Evolutionary conservation across 2,888 invertebrate species (phyloP).

Genomic region (Erpobdella octoculata): DNA sequence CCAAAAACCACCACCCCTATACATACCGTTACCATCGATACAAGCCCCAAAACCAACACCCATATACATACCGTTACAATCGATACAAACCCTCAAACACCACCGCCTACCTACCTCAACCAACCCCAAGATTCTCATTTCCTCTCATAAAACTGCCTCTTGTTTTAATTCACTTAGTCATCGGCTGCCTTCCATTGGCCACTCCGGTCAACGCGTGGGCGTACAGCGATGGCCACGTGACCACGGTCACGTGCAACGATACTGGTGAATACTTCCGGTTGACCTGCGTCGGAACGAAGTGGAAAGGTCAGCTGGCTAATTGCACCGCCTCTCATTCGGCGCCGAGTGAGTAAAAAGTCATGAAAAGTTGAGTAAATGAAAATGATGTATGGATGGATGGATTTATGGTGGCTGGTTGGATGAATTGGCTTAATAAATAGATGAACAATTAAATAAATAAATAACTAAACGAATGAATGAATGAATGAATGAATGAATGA

Average conservation of each 20-base stretch:
- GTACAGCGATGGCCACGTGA: constrained; percentile 10
- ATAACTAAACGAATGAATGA: no score
- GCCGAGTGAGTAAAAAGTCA: not conserved
- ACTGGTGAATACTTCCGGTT: constrained; percentile 9
- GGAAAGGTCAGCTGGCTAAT: not conserved
- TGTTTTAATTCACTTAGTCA: not conserved
- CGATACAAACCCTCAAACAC: no score
- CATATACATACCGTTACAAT: no score
- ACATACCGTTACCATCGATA: no score
- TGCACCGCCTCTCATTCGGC: constrained; percentile 9
- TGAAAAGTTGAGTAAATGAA: not conserved
- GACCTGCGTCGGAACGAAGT: constrained; percentile 16
- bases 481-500: no score
- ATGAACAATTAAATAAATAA: no score
- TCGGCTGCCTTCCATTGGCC: constrained; percentile 1
- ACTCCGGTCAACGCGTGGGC: constrained; percentile 5
- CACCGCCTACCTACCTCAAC: no score
- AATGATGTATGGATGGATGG: not conserved
- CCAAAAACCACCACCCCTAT: no score
- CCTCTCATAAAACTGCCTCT: no score
- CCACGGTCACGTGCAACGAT: constrained; percentile 19
- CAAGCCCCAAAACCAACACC: no score
- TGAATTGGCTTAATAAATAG: no score
- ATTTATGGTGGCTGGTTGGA: not conserved
- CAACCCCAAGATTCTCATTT: no score